These are phyloP conservation scores for Schizaphis graminum DNA, from an alignment of 2,888 invertebrate species.

Conservation along the genomic window DNA sequence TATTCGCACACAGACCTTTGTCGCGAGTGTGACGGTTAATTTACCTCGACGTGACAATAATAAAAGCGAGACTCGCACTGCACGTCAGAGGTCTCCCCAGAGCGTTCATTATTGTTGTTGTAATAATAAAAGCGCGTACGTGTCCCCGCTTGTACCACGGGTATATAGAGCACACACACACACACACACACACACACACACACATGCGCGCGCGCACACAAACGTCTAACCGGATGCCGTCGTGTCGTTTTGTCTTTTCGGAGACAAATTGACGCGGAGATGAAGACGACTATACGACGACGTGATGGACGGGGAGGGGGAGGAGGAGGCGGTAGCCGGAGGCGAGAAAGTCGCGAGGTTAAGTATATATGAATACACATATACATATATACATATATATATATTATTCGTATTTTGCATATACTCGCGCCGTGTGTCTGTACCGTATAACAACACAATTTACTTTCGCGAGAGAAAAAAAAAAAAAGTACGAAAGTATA, in stretches of 20 bases:
- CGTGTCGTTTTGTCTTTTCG: constrained; percentile 40
- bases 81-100: constrained; percentile 39
- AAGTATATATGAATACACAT: background rate
- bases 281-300: background rate
- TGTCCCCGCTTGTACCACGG: background rate
- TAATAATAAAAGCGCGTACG: constrained; percentile 56
- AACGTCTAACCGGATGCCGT: background rate
- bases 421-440: background rate
- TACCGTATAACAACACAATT: constrained; percentile 51
- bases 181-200: too few species aligned
- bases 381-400: background rate
- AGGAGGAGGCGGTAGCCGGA: background rate
- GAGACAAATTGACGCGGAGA: constrained; percentile 57
- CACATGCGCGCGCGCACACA: too few species aligned
- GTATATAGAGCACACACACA: background rate
- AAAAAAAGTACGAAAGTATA: background rate
- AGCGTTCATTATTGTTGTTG: constrained; percentile 55
- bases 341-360: constrained; percentile 15
- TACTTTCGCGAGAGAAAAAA: constrained; percentile 24
- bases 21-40: constrained; percentile 57
- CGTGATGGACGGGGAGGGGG: background rate
- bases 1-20: constrained; percentile 25
- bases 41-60: constrained; percentile 53
- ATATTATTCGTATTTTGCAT: background rate
- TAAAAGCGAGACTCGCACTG: constrained; percentile 43